Percentiles rank a stretch among this genome's conserved stretches.
These are phyloP conservation scores for Ramphastos sulfuratus DNA, from an alignment of 2,113 vertebrate species.

Conservation along the genomic window DNA sequence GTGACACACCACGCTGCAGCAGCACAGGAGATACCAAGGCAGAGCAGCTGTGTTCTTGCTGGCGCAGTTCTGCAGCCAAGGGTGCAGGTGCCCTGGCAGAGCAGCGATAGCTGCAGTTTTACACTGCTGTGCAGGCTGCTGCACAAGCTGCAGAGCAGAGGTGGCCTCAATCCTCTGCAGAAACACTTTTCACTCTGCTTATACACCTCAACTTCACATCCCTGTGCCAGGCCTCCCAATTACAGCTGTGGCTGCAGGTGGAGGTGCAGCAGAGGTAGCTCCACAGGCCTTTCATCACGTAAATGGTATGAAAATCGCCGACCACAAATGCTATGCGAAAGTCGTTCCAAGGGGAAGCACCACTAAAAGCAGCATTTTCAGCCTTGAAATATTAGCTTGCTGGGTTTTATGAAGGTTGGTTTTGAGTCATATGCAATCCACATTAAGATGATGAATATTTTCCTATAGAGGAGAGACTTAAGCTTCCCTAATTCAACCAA, in stretches of 20 bases:
- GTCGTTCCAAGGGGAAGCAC: not conserved
- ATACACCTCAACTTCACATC: not conserved
- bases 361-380: not conserved
- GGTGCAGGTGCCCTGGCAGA: not conserved
- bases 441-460: constrained; percentile 56
- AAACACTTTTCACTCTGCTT: not conserved
- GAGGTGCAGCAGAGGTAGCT: not conserved
- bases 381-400: constrained; percentile 27
- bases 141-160: not conserved
- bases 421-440: constrained; percentile 59
- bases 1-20: not conserved
- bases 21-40: accelerated
- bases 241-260: not conserved
- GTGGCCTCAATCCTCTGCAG: not conserved
- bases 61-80: not conserved
- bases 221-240: not conserved
- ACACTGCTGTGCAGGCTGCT: accelerated
- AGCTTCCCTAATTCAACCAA: constrained; percentile 41
- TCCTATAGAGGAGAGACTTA: constrained; percentile 63
- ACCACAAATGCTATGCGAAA: not conserved
- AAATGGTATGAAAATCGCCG: not conserved
- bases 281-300: not conserved
- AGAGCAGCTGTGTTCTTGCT: not conserved
- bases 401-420: constrained; percentile 35
- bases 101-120: not conserved